Conservation (phyloP, 2,797 vertebrate species). For the Gymnoscopelus braueri region DNA sequence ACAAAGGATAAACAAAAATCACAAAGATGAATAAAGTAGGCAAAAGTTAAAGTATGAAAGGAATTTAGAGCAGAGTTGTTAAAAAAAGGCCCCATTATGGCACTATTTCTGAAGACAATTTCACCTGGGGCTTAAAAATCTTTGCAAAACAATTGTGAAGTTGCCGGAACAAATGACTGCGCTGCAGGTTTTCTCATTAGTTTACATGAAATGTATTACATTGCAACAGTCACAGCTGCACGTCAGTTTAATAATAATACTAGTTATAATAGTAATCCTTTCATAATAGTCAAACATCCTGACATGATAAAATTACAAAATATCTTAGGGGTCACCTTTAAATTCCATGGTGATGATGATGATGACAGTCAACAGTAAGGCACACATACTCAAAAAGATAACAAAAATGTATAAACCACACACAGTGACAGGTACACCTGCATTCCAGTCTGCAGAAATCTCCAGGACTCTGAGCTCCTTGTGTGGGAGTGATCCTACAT, state of each 20-base stretch:
- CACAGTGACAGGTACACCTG: conserved; percentile 52
- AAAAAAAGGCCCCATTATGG: too few species aligned
- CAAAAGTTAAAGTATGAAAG: background rate
- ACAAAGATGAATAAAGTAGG: background rate
- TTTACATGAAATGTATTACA: background rate
- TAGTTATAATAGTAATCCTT: background rate
- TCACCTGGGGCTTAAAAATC: too few species aligned
- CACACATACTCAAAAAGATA: conserved; percentile 48
- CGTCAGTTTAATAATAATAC: background rate
- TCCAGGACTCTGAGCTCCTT: conserved; percentile 58
- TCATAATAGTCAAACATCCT: conserved; percentile 20
- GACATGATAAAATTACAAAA: conserved; percentile 14
- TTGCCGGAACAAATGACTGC: too few species aligned
- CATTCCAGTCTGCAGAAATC: conserved; percentile 63
- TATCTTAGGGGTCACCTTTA: conserved; percentile 36
- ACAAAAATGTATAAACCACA: background rate
- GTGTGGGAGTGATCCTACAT: conserved; percentile 63
- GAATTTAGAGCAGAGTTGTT: too few species aligned
- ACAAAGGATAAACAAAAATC: background rate
- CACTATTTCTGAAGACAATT: too few species aligned
- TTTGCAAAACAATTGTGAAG: too few species aligned
- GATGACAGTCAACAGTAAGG: conserved; percentile 42
- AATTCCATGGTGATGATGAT: conserved; percentile 47
- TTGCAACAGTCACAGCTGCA: background rate
- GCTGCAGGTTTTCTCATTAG: background rate